These are phyloP conservation scores for Nesoenas mayeri DNA, from an alignment of 2,113 vertebrate species.

Conservation along the genomic window DNA sequence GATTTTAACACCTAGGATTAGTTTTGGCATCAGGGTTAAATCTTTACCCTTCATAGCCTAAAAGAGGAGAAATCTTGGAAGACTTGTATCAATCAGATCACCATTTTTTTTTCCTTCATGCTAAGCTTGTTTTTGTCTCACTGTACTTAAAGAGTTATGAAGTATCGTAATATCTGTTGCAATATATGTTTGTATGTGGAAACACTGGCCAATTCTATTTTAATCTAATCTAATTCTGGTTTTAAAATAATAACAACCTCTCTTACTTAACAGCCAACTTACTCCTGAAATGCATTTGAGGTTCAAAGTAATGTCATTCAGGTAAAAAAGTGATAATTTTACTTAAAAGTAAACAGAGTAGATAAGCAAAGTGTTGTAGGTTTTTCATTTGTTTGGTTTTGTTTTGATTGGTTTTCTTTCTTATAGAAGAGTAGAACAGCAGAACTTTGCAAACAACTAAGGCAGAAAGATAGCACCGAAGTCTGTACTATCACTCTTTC, in stretches of 20 bases:
- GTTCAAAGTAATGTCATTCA: neutral
- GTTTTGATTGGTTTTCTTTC: neutral
- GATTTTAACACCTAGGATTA: neutral
- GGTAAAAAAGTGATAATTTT: neutral
- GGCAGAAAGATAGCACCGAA: neutral
- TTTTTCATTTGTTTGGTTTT: neutral
- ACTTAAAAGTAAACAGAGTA: neutral
- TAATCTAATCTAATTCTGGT: neutral
- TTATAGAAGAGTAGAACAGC: neutral
- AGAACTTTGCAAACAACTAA: neutral
- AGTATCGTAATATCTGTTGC: neutral
- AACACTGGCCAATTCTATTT: neutral
- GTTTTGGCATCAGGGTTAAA: neutral
- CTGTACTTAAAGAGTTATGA: neutral
- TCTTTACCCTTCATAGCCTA: neutral
- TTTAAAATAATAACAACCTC: neutral
- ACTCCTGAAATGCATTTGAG: neutral
- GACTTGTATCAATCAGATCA: neutral
- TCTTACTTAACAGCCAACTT: neutral
- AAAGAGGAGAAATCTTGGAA: neutral
- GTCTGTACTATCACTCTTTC: neutral
- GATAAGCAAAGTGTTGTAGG: too few species aligned
- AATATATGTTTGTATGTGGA: neutral
- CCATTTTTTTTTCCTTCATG: neutral
- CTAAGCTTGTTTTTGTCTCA: neutral